Evolutionary conservation across 2,797 vertebrate species (phyloP), one percentile per base, ranked within the genome.

Genomic region (Sorex maritimensis): DNA sequence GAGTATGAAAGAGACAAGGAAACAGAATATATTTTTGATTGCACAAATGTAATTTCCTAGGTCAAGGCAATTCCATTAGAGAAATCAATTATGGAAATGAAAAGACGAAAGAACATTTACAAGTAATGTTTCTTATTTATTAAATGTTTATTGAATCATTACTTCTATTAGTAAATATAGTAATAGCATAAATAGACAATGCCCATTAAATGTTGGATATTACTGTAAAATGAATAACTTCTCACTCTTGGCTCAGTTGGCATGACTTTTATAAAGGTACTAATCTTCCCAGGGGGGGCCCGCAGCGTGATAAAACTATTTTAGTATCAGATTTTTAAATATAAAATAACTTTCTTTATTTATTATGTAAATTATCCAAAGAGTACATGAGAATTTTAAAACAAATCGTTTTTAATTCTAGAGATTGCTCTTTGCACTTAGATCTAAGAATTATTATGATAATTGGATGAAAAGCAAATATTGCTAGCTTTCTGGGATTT

Each of bases 401-500:
- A 34, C 52, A 67, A 69, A 52, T 11, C 10, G 11, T 52, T 52
- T 52, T 52, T 61, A 8, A 80, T 72, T 81, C 58, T 81, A 82
- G 17, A 63, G 17, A 63, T 63, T 24, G 14, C 14, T 63, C 12
- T 63, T 63, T 72, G 34, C 46, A 15, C 58, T 72, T 87, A 81
- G 87, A 52, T 46, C 28, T 11, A 81, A 73, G 17, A 65, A 61
- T 9, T 28, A 89, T 6, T 14, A 19, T 86, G 23, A 52, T 52
- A 52, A 52, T 8, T 8, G 11, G 41, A 52, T 52, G 13, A 52
- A 52, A 52, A 52, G 49, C 13, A 52, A 52, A 52, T 52, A 14
- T 52, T 52, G 13, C 55, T 78, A 90, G 14, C 79, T 78, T 44
- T 90, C n/a, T 75, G 38, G n/a, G 75, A 93, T 82, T 73, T 85